Evolutionary conservation across 2,797 vertebrate species (phyloP).

Genomic region (Champsocephalus esox): DNA sequence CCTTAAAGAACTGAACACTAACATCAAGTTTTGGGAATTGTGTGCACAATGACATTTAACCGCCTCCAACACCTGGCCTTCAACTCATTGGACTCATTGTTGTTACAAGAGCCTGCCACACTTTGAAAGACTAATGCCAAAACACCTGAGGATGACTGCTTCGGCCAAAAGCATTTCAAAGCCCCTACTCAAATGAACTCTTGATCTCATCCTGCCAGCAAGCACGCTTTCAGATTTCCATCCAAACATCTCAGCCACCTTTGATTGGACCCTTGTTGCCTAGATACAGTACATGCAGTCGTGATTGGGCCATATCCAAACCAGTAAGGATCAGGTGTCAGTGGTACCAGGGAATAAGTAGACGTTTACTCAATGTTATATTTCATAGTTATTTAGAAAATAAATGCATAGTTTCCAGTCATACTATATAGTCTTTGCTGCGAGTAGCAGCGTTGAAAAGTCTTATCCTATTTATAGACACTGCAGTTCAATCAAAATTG

Average conservation of each 20-base stretch:
- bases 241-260: slow-evolving; percentile 85
- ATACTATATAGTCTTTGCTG: slow-evolving; percentile 49
- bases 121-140: slow-evolving; percentile 55
- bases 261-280: slow-evolving; percentile 92
- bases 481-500: slow-evolving; percentile 53
- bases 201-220: slow-evolving; percentile 70
- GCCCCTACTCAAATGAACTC: slow-evolving; percentile 66
- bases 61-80: slow-evolving; percentile 27
- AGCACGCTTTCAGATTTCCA: slow-evolving; percentile 80
- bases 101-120: slow-evolving; percentile 21
- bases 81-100: slow-evolving; percentile 36
- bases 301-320: slow-evolving; percentile 87
- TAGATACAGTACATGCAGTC: slow-evolving; percentile 91
- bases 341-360: slow-evolving; percentile 90
- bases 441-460: slow-evolving; percentile 31
- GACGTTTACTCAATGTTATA: slow-evolving; percentile 80
- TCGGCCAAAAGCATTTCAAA: slow-evolving; percentile 54
- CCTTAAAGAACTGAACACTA: slow-evolving; percentile 35
- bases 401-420: slow-evolving; percentile 58
- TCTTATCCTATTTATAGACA: slow-evolving; percentile 30
- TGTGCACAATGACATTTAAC: slow-evolving; percentile 43
- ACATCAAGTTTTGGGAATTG: slow-evolving; percentile 28
- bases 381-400: slow-evolving; percentile 20
- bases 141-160: slow-evolving; percentile 59
- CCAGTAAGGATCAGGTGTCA: slow-evolving; percentile 91